Percentiles rank a stretch among this genome's conserved stretches.
Evolutionary conservation across 2,888 invertebrate species (phyloP).

Genomic region (Eupeodes luniger): DNA sequence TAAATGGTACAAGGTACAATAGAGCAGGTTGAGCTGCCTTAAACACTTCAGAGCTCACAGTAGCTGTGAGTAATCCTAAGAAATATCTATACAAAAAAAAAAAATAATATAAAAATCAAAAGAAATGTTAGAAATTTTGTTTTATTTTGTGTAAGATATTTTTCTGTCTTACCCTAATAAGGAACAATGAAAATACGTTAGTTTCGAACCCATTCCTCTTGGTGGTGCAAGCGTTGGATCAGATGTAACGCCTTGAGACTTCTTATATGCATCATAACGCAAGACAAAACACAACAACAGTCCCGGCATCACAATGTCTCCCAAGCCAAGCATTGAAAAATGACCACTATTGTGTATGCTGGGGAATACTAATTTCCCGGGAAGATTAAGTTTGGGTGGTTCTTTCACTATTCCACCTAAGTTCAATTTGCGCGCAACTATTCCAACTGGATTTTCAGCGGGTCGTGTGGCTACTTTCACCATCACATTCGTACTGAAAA

Average conservation of each 20-base stretch:
- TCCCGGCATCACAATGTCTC: conserved; percentile 97
- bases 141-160: background rate
- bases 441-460: conserved; percentile 96
- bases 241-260: conserved; percentile 86
- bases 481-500: conserved; percentile 99
- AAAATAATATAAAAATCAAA: background rate
- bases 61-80: conserved; percentile 97
- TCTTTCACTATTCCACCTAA: conserved; percentile 95
- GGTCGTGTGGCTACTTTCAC: conserved; percentile 95
- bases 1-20: conserved; percentile 98
- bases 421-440: conserved; percentile 96
- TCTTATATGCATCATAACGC: conserved; percentile 98
- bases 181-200: conserved; percentile 99
- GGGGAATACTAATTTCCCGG: conserved; percentile 98
- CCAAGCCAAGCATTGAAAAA: conserved; percentile 97
- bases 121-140: background rate
- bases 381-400: conserved; percentile 97
- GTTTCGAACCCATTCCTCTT: conserved; percentile 86
- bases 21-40: conserved; percentile 99
- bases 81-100: conserved; percentile 87
- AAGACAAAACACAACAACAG: conserved; percentile 97
- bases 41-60: conserved; percentile 98
- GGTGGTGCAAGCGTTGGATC: conserved; percentile 86
- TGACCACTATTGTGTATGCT: conserved; percentile 98
- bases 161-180: conserved; percentile 89